Conservation (phyloP, 2,888 invertebrate species). For the Drosophila eohydei region DNA sequence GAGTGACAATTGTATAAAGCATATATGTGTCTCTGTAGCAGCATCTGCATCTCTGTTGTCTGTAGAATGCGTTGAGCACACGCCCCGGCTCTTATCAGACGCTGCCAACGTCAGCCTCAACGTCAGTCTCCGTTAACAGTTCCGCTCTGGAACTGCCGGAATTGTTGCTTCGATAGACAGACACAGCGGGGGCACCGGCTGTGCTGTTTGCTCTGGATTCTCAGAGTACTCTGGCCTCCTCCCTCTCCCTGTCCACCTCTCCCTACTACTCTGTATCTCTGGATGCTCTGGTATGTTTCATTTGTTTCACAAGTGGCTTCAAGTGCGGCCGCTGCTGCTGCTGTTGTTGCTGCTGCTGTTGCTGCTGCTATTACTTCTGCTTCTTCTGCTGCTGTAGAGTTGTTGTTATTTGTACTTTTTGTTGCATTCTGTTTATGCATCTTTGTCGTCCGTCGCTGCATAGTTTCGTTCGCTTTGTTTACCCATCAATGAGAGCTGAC, state of each 20-base stretch:
- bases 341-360: constrained; percentile 11
- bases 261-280: neutral
- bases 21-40: neutral
- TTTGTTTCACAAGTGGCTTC: constrained; percentile 72
- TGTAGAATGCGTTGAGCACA: constrained; percentile 19
- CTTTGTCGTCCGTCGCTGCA: constrained; percentile 67
- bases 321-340: constrained; percentile 41
- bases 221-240: neutral
- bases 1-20: constrained; percentile 47
- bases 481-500: constrained; percentile 77
- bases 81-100: constrained; percentile 55
- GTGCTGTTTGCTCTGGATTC: constrained; percentile 2
- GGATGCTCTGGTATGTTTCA: constrained; percentile 68
- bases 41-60: neutral
- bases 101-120: constrained; percentile 41
- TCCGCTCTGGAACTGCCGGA: constrained; percentile 68
- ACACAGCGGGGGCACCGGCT: constrained; percentile 12
- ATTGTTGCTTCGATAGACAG: constrained; percentile 52
- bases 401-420: constrained; percentile 53
- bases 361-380: constrained; percentile 25
- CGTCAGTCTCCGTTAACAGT: constrained; percentile 54
- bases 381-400: neutral
- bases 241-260: neutral
- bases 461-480: constrained; percentile 69
- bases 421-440: constrained; percentile 73